Percentiles rank a stretch among this genome's conserved stretches.
These are phyloP conservation scores for Pogoniulus pusillus DNA, from an alignment of 2,797 vertebrate species.

Conservation along the genomic window DNA sequence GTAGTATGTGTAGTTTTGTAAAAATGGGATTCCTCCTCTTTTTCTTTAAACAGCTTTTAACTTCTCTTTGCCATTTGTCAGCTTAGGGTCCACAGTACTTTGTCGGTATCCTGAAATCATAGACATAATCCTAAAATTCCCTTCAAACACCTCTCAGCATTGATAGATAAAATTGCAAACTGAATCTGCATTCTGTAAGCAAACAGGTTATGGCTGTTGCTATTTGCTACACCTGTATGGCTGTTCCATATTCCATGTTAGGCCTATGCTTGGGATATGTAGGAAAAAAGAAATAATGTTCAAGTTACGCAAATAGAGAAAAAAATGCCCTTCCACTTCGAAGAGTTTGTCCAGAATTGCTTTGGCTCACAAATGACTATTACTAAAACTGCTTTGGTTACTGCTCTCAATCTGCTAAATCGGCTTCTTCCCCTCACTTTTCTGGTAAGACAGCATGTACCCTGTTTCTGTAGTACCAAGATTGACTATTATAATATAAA, in stretches of 20 bases:
- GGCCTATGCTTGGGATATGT: not conserved
- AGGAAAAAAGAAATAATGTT: not conserved
- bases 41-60: not conserved
- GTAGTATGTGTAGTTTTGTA: not conserved
- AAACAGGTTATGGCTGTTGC: not conserved
- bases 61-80: not conserved
- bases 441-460: not conserved
- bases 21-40: not conserved
- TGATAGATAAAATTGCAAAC: not conserved
- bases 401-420: not conserved
- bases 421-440: not conserved
- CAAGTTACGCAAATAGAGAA: not conserved
- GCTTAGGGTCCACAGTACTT: not conserved
- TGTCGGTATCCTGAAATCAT: not conserved
- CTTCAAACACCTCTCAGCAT: not conserved
- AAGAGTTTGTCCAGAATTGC: not conserved
- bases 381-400: not conserved
- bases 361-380: too few species aligned
- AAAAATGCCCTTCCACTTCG: not conserved
- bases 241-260: not conserved
- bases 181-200: not conserved
- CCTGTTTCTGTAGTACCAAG: not conserved
- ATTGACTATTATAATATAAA: not conserved
- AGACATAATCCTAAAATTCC: not conserved
- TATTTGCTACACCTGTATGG: not conserved